A percentile compares a stretch with the other conserved stretches of the same genome.
Conservation (phyloP, 2,113 vertebrate species). For the Cinclus mexicanus region DNA sequence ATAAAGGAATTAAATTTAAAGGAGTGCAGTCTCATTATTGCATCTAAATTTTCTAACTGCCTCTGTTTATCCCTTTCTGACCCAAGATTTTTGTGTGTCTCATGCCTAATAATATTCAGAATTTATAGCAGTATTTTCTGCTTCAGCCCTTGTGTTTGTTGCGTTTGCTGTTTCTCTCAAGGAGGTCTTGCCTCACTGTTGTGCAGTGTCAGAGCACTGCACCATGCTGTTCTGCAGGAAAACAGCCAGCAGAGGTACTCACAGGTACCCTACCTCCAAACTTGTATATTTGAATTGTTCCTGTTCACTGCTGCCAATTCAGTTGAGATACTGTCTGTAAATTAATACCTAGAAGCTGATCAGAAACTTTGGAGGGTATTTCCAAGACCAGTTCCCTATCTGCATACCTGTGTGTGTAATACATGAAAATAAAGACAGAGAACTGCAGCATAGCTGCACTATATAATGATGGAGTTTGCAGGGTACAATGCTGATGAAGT, state of each 20-base stretch:
- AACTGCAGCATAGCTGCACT: background rate
- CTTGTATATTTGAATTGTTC: background rate
- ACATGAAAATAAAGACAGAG: background rate
- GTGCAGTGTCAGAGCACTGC: background rate
- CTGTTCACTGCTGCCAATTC: background rate
- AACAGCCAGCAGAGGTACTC: background rate
- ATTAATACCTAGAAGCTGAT: background rate
- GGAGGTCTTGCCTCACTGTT: background rate
- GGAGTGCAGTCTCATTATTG: background rate
- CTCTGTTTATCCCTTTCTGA: background rate
- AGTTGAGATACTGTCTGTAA: background rate
- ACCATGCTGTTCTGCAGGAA: background rate
- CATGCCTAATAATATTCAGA: background rate
- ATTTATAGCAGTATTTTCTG: background rate
- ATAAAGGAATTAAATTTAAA: background rate
- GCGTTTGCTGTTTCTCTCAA: background rate
- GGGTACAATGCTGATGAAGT: background rate
- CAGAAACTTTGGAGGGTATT: background rate
- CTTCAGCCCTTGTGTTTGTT: background rate
- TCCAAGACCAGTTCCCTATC: background rate
- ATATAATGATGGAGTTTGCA: background rate
- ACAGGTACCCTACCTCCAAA: background rate
- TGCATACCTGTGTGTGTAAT: background rate
- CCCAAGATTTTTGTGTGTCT: background rate
- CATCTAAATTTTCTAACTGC: background rate